Base-by-base conservation (phyloP, 1,140 invertebrate genomes). In the Adelges cooleyi region DNA sequence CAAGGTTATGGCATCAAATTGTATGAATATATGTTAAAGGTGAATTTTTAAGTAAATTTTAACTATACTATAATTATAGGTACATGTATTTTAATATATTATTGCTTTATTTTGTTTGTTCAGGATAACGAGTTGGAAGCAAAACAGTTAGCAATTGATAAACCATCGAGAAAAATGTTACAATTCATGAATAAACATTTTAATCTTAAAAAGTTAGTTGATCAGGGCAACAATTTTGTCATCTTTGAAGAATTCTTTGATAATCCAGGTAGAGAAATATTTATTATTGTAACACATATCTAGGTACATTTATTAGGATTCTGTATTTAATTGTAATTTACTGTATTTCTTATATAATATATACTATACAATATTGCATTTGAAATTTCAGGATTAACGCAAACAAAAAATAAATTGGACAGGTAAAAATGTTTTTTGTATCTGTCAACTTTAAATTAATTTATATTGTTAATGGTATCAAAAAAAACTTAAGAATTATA, bases 191-290 rank as follows among this genome's bases (percentile, higher is more conserved):
- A 78, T 11, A 93, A 92, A 74, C 86, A 95, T 75, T 95, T 93
- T 72, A 79, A 78, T 48, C 77, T 93, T 3, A 75, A 76, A 27
- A 78, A 79, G 48, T 80, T 83, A 18, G 83, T 92, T 69, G 84
- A 84, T 9, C 90, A 93, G 73, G 83, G 86, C 59, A 92, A 93
- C 73, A 92, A 92, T 74, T 94, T 90, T 78, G 89, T 92, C 3
- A 81, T 93, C 17, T 94, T 85, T 74, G 81, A 85, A 68, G 86
- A 85, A 68, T 94, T 92, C 74, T 92, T 94, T 70, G 77, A 79
- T 51, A 76, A 80, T 27, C 36, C 56, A 20, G 56, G 56, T 62
- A 59, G 29, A 11, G n/a, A n/a, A n/a, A n/a, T n/a, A n/a, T n/a
- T n/a, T n/a, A n/a, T n/a, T n/a, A n/a, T n/a, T n/a, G n/a, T n/a